Percentiles rank a stretch among this genome's conserved stretches.
Evolutionary conservation across 2,888 invertebrate species (phyloP).

Genomic region (Synanthedon andrenaeformis): DNA sequence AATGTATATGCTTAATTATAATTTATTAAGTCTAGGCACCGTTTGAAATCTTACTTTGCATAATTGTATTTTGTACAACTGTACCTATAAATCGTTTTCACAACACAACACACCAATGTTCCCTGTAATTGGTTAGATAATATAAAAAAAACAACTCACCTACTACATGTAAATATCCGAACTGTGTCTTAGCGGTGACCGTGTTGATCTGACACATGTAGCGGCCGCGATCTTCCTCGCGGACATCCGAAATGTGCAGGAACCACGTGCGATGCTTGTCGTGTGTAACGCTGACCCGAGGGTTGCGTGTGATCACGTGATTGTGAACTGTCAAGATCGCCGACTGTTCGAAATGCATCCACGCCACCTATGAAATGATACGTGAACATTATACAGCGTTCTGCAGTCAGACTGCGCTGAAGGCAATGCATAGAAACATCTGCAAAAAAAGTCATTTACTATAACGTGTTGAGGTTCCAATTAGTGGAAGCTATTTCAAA

Average conservation of each 20-base stretch:
- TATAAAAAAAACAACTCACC: constrained; percentile 66
- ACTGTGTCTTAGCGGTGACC: constrained; percentile 91
- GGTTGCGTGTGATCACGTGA: constrained; percentile 94
- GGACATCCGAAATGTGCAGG: constrained; percentile 91
- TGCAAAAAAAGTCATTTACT: too few species aligned
- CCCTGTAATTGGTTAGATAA: too few species aligned
- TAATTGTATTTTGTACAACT: too few species aligned
- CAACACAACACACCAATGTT: too few species aligned
- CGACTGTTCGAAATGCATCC: constrained; percentile 96
- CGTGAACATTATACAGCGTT: constrained; percentile 5
- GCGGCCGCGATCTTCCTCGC: constrained; percentile 90
- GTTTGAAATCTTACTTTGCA: too few species aligned
- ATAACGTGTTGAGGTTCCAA: too few species aligned
- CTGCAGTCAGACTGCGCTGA: background rate
- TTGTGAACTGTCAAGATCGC: constrained; percentile 93
- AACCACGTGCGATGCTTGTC: constrained; percentile 94
- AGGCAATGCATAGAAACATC: background rate
- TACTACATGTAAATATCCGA: constrained; percentile 91
- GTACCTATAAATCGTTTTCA: too few species aligned
- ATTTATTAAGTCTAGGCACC: too few species aligned
- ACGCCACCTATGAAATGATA: constrained; percentile 80
- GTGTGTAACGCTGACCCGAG: constrained; percentile 90
- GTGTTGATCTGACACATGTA: constrained; percentile 97
- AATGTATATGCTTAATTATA: too few species aligned
- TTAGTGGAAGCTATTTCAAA: too few species aligned